Evolutionary conservation across 2,888 invertebrate species (phyloP).

Genomic region (Plagiodera versicolora): DNA sequence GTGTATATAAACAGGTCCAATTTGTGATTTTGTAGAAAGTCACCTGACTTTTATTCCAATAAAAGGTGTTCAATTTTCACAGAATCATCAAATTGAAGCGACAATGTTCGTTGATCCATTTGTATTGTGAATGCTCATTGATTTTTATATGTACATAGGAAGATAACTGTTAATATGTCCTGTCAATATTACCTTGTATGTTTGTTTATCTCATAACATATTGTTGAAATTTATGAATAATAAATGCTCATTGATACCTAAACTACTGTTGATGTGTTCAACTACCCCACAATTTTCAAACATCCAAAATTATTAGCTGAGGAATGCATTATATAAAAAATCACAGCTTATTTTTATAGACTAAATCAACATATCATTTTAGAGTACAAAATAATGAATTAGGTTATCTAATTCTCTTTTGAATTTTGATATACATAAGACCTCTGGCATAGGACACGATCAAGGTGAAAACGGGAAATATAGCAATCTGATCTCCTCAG

Average conservation of each 20-base stretch:
- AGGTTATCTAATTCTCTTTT: too few species aligned
- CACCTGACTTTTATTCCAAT: too few species aligned
- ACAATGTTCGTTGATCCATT: neutral
- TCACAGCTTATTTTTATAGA: too few species aligned
- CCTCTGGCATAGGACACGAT: neutral
- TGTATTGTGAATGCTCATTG: slow-evolving; percentile 8
- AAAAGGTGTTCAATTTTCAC: neutral
- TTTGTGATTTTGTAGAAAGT: neutral
- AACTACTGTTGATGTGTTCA: neutral
- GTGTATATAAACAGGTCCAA: neutral
- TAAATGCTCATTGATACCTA: slow-evolving; percentile 42
- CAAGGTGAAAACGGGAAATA: neutral
- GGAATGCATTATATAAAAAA: too few species aligned
- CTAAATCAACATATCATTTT: too few species aligned
- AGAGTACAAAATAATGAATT: too few species aligned
- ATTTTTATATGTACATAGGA: slow-evolving; percentile 31
- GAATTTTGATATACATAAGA: neutral
- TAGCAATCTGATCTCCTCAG: neutral
- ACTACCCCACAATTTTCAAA: neutral
- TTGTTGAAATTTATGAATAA: slow-evolving; percentile 54
- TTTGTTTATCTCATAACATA: slow-evolving; percentile 56
- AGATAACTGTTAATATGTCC: slow-evolving; percentile 53
- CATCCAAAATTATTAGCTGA: too few species aligned
- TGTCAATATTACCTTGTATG: slow-evolving; percentile 56
- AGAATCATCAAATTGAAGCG: neutral